phyloP scores from a whole-genome alignment of 2,888 invertebrate genomes.

The Megaustenia siamemsis region DNA sequence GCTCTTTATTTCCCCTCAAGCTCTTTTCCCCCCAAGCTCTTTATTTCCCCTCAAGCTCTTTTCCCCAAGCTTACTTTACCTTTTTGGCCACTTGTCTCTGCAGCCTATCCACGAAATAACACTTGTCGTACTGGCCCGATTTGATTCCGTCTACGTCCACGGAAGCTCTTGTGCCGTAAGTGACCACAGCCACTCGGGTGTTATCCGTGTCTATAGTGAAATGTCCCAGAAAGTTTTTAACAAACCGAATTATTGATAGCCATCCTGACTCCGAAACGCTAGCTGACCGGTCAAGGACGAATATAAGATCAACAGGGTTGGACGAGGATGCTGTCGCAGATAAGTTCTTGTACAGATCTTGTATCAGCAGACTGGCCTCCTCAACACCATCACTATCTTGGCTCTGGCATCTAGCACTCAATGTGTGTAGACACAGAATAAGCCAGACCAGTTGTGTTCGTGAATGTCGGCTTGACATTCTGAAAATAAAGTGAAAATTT shows the following conservation, averaged over 20 bases:
- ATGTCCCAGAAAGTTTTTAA: constrained; percentile 64
- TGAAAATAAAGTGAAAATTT: neutral
- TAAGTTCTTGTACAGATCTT: constrained; percentile 29
- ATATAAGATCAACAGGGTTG: constrained; percentile 63
- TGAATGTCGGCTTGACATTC: neutral
- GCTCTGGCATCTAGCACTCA: neutral
- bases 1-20: neutral
- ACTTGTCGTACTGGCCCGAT: constrained; percentile 62
- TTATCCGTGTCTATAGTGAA: constrained; percentile 65
- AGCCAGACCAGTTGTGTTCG: neutral
- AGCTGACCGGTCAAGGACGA: constrained; percentile 65
- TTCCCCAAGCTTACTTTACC: neutral
- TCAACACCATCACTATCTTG: neutral
- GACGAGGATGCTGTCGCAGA: neutral
- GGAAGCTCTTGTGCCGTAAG: constrained; percentile 61
- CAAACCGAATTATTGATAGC: constrained; percentile 63
- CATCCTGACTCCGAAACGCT: constrained; percentile 62
- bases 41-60: neutral
- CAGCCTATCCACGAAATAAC: constrained; percentile 58
- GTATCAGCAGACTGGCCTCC: constrained; percentile 17
- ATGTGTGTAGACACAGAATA: too few species aligned
- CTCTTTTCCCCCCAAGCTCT: neutral
- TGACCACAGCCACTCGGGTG: constrained; percentile 67
- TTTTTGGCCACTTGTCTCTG: constrained; percentile 45
- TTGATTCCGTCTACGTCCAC: constrained; percentile 64